Percentiles rank a stretch among this genome's conserved stretches.
phyloP scores from a whole-genome alignment of 2,888 invertebrate genomes.

The Argynnis bischoffii region DNA sequence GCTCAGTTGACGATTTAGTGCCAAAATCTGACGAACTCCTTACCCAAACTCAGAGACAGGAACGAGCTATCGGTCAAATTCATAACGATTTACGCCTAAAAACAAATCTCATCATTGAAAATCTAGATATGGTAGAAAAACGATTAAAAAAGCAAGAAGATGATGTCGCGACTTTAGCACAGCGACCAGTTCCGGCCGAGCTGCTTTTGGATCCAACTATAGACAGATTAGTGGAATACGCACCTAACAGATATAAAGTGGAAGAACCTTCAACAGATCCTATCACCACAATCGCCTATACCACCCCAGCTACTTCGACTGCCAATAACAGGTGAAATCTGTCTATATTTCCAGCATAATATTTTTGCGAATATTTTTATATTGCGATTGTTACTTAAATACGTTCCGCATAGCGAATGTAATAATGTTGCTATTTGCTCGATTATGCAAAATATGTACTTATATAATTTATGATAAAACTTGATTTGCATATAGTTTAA shows the following conservation, averaged over 20 bases:
- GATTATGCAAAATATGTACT: not conserved
- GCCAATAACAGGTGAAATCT: conserved; percentile 72
- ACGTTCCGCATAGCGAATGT: conserved; percentile 32
- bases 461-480: not conserved
- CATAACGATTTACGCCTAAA: conserved; percentile 91
- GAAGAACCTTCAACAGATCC: conserved; percentile 70
- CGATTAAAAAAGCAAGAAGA: conserved; percentile 92
- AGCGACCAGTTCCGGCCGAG: conserved; percentile 88
- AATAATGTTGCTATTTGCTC: not conserved
- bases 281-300: conserved; percentile 62
- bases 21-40: conserved; percentile 93
- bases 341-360: conserved; percentile 44
- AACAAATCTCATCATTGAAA: conserved; percentile 93
- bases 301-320: conserved; percentile 58
- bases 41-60: conserved; percentile 93
- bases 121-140: conserved; percentile 92
- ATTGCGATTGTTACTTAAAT: conserved; percentile 47
- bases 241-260: conserved; percentile 85
- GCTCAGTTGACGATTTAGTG: conserved; percentile 91
- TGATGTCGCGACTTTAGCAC: conserved; percentile 89
- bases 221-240: conserved; percentile 90
- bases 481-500: conserved; percentile 50
- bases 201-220: conserved; percentile 88
- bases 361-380: conserved; percentile 50
- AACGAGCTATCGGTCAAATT: conserved; percentile 92